Conservation (phyloP, 2,797 vertebrate species). For the Cossypha niveicapilla region DNA sequence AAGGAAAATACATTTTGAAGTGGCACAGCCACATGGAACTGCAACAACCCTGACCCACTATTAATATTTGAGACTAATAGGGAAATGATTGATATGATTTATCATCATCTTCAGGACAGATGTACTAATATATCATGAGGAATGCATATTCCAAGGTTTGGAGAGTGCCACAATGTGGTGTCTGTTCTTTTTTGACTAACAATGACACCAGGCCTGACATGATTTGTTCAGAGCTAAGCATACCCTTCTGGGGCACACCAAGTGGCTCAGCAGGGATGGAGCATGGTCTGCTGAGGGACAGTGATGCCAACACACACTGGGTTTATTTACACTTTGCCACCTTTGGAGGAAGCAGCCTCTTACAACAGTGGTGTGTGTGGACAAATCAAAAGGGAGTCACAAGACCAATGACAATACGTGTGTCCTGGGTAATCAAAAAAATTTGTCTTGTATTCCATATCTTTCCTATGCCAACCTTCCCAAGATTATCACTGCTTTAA, state of each 20-base stretch:
- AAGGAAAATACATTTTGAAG: not conserved
- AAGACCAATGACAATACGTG: accelerated
- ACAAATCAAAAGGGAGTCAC: not conserved
- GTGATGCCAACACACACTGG: not conserved
- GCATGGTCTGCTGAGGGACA: not conserved
- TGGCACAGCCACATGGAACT: not conserved
- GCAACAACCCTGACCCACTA: not conserved
- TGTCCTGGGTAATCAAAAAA: not conserved
- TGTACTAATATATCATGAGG: not conserved
- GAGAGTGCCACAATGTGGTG: not conserved
- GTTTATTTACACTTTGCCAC: not conserved
- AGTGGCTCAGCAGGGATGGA: not conserved
- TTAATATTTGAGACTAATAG: not conserved
- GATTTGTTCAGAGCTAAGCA: not conserved
- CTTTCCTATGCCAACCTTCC: not conserved
- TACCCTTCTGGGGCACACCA: not conserved
- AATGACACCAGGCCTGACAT: not conserved
- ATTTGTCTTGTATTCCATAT: not conserved
- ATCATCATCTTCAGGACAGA: not conserved
- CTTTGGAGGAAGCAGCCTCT: not conserved
- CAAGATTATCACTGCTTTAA: not conserved
- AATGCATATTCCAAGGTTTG: not conserved
- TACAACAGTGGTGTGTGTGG: not conserved
- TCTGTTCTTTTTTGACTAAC: not conserved
- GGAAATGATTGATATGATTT: not conserved